Evolutionary conservation across 2,113 vertebrate genomes (phyloP).

Genomic region (Suncus etruscus): DNA sequence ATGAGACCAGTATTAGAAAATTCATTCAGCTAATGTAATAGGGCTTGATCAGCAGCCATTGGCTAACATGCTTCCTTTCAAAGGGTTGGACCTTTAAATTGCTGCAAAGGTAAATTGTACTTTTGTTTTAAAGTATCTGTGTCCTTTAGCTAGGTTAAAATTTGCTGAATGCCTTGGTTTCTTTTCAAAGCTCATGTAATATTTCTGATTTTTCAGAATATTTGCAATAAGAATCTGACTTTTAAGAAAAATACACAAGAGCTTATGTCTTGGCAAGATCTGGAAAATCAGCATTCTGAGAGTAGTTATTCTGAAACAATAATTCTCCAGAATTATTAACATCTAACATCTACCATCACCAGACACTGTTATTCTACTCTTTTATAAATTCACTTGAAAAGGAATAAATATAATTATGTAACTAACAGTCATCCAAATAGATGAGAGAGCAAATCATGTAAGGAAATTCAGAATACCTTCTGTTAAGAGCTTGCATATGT

Average conservation of each 20-base stretch:
- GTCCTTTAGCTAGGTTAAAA: slow-evolving; percentile 85
- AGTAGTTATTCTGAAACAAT: slow-evolving; percentile 68
- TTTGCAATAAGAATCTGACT: slow-evolving; percentile 83
- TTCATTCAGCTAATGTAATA: slow-evolving; percentile 69
- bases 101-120: slow-evolving; percentile 79
- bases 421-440: slow-evolving; percentile 75
- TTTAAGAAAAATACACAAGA: slow-evolving; percentile 36
- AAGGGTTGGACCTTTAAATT: slow-evolving; percentile 85
- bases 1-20: slow-evolving; percentile 77
- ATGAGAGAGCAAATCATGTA: slow-evolving; percentile 74
- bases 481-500: slow-evolving; percentile 60
- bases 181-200: slow-evolving; percentile 84
- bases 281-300: slow-evolving; percentile 63
- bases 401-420: slow-evolving; percentile 69
- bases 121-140: slow-evolving; percentile 80
- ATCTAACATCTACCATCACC: slow-evolving; percentile 65
- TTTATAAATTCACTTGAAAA: slow-evolving; percentile 71
- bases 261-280: slow-evolving; percentile 78
- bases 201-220: slow-evolving; percentile 83
- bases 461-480: slow-evolving; percentile 53
- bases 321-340: slow-evolving; percentile 74
- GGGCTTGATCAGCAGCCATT: slow-evolving; percentile 83
- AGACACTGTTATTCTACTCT: slow-evolving; percentile 68
- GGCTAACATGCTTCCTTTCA: slow-evolving; percentile 88
- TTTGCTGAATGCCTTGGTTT: slow-evolving; percentile 84